phyloP scores from a whole-genome alignment of 1,140 invertebrate species.

The Ostrea denselamellosa region DNA sequence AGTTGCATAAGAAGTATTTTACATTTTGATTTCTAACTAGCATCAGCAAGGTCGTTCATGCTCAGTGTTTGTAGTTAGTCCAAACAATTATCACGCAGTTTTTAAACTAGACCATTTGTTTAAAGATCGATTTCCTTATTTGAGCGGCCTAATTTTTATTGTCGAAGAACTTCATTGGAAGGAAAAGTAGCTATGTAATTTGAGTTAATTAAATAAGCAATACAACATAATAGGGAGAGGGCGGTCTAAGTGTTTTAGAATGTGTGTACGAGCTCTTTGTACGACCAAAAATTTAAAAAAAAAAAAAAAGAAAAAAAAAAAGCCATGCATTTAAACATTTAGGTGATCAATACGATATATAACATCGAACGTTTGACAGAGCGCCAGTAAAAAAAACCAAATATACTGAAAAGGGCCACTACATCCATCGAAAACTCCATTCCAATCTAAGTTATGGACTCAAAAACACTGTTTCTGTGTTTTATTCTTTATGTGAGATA shows the following conservation, averaged over 20 bases:
- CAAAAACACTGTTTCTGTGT: background rate
- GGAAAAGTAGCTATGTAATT: background rate
- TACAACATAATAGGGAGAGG: no score
- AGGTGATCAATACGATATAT: background rate
- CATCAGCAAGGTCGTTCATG: no score
- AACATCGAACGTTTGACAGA: background rate
- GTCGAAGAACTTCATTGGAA: background rate
- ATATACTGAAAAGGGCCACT: background rate
- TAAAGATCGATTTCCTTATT: background rate
- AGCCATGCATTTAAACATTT: background rate
- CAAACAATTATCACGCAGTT: background rate
- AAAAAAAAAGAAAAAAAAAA: no score
- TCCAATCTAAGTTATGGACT: background rate
- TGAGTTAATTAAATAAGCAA: background rate
- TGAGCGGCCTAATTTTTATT: background rate
- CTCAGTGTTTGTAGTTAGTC: no score
- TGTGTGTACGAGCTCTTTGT: background rate
- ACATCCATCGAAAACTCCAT: background rate
- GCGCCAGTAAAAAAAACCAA: background rate
- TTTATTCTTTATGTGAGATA: background rate
- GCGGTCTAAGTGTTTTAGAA: no score
- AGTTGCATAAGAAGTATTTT: no score
- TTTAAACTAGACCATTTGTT: background rate
- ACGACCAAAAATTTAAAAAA: no score
- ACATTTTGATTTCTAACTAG: no score